phyloP scores from a whole-genome alignment of 1,140 invertebrate genomes.

The Diachasmimorpha longicaudata region DNA sequence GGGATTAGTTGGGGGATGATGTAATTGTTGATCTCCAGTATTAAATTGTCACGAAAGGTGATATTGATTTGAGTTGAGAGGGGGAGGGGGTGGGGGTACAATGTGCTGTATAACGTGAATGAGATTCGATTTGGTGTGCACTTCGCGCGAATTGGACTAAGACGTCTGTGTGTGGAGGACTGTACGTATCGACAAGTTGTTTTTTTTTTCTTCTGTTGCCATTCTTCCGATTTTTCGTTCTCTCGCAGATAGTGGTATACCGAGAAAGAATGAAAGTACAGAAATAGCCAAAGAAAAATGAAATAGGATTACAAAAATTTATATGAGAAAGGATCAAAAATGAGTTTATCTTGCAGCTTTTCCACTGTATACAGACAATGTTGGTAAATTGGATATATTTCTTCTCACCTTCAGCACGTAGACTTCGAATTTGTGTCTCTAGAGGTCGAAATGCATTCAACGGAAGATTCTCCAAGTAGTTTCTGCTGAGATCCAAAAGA shows the following conservation, averaged over 20 bases:
- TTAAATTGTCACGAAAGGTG: constrained; percentile 35
- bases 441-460: constrained; percentile 76
- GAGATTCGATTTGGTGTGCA: constrained; percentile 38
- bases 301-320: neutral
- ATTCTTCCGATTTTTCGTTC: neutral
- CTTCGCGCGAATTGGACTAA: constrained; percentile 28
- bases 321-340: neutral
- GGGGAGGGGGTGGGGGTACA: constrained; percentile 1
- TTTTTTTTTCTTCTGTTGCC: neutral
- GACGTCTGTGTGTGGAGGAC: neutral
- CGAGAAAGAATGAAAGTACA: neutral
- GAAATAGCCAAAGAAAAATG: neutral
- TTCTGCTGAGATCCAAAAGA: constrained; percentile 82
- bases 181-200: neutral
- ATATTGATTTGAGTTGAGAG: constrained; percentile 39
- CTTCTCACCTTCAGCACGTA: constrained; percentile 77
- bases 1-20: constrained; percentile 17
- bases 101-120: constrained; percentile 28
- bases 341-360: neutral
- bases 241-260: neutral
- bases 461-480: constrained; percentile 83
- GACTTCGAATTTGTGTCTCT: constrained; percentile 79
- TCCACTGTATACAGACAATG: neutral
- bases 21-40: neutral
- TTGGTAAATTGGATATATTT: constrained; percentile 19